Percentiles rank a stretch among this genome's conserved stretches.
Conservation (phyloP, 92 coral and sea anemone genomes). For the Paramuricea clavata region DNA sequence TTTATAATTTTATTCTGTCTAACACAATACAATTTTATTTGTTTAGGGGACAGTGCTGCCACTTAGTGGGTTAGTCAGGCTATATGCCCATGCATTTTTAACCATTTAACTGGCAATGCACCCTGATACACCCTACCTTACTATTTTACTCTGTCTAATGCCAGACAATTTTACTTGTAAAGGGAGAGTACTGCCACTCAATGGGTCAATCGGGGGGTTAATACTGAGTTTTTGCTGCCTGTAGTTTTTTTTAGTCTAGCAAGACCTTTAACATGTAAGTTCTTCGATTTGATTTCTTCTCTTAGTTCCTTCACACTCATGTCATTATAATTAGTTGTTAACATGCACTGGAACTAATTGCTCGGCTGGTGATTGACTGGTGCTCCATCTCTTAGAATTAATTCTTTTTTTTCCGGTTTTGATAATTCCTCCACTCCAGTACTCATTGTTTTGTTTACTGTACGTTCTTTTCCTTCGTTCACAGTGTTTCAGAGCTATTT, state of each 20-base stretch:
- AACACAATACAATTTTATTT: no score
- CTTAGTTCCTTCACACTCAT: not conserved
- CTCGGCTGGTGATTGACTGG: not conserved
- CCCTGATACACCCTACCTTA: no score
- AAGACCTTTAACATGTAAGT: not conserved
- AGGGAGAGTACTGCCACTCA: not conserved
- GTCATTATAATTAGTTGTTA: not conserved
- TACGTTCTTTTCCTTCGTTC: constrained; percentile 60
- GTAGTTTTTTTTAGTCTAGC: not conserved
- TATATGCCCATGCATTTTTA: no score
- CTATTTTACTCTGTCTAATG: no score
- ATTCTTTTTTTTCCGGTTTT: constrained; percentile 26
- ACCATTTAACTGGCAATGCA: no score
- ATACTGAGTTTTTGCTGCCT: no score
- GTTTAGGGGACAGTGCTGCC: no score
- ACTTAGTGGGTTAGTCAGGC: no score
- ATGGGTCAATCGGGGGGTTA: no score
- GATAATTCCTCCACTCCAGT: constrained; percentile 34
- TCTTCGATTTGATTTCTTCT: constrained; percentile 6
- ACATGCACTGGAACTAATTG: not conserved
- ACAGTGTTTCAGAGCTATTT: constrained; percentile 52
- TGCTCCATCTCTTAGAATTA: not conserved
- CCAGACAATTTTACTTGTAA: not conserved
- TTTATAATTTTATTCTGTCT: no score
- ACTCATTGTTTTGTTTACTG: constrained; percentile 42